Evolutionary conservation across 2,797 vertebrate genomes (phyloP).

Genomic region (Australoheros facetus): DNA sequence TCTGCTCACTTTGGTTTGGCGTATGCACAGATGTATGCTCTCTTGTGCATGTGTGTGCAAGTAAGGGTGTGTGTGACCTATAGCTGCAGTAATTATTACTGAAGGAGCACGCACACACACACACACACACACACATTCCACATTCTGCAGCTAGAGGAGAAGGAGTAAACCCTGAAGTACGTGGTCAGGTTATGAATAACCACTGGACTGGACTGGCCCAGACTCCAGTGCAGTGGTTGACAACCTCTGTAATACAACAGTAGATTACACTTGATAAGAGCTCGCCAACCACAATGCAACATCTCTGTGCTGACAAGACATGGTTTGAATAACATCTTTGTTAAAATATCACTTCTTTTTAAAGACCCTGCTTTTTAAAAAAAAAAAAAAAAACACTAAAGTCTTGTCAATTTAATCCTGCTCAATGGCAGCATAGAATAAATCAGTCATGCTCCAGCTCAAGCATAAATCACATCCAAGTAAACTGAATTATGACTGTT

Average conservation of each 20-base stretch:
- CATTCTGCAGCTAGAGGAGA: constrained; percentile 37
- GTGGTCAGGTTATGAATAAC: constrained; percentile 62
- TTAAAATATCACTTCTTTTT: neutral
- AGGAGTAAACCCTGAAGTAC: constrained; percentile 51
- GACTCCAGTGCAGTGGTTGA: constrained; percentile 52
- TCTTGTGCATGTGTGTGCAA: neutral
- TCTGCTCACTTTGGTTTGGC: constrained; percentile 2
- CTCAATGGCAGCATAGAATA: neutral
- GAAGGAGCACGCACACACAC: neutral
- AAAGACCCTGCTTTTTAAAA: neutral
- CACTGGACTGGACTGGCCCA: constrained; percentile 19
- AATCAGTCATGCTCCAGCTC: neutral
- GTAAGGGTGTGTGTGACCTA: neutral
- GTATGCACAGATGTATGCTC: neutral
- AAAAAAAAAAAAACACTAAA: neutral
- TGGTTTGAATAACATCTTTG: neutral
- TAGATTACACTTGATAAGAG: constrained; percentile 11
- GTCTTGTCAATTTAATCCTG: neutral
- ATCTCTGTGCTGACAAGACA: neutral
- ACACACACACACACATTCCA: neutral
- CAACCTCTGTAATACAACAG: constrained; percentile 42
- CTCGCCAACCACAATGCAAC: neutral
- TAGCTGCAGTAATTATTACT: constrained; percentile 38
- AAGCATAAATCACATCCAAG: neutral
- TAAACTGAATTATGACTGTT: neutral